Percentiles rank a stretch among this genome's conserved stretches.
Evolutionary conservation across 2,113 vertebrate species (phyloP).

Genomic region (Cynoglossus semilaevis): DNA sequence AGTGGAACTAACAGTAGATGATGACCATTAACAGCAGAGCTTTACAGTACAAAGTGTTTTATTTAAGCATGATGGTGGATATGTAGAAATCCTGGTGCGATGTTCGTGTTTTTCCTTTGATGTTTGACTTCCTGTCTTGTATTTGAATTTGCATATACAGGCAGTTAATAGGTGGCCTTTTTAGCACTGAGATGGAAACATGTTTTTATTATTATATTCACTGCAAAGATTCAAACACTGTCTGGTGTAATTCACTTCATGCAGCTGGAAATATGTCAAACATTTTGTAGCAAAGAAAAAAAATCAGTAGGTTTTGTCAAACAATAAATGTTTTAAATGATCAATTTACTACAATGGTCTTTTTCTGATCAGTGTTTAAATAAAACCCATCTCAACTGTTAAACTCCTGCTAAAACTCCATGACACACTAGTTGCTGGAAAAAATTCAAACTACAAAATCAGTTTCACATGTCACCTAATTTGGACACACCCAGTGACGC

Average conservation of each 20-base stretch:
- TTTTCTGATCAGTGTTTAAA: neutral
- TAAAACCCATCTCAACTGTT: neutral
- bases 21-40: constrained; percentile 20
- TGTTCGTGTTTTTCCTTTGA: constrained; percentile 12
- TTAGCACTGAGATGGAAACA: constrained; percentile 9
- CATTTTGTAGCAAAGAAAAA: constrained; percentile 10
- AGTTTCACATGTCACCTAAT: constrained; percentile 14
- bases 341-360: neutral
- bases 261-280: constrained; percentile 1
- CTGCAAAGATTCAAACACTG: constrained; percentile 12
- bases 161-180: constrained; percentile 6
- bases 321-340: constrained; percentile 39
- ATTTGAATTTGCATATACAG: constrained; percentile 2
- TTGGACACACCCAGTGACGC: neutral
- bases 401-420: neutral
- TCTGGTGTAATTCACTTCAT: constrained; percentile 16
- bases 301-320: constrained; percentile 27
- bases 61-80: constrained; percentile 30
- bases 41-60: constrained; percentile 41
- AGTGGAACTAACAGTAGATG: constrained; percentile 31
- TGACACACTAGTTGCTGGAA: too few relatives aligned
- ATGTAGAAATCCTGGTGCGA: neutral
- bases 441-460: neutral
- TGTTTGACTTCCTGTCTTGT: constrained; percentile 23
- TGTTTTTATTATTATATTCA: neutral